These are phyloP conservation scores for Patella ulyssiponensis DNA, from an alignment of 2,888 invertebrate genomes.

Conservation along the genomic window DNA sequence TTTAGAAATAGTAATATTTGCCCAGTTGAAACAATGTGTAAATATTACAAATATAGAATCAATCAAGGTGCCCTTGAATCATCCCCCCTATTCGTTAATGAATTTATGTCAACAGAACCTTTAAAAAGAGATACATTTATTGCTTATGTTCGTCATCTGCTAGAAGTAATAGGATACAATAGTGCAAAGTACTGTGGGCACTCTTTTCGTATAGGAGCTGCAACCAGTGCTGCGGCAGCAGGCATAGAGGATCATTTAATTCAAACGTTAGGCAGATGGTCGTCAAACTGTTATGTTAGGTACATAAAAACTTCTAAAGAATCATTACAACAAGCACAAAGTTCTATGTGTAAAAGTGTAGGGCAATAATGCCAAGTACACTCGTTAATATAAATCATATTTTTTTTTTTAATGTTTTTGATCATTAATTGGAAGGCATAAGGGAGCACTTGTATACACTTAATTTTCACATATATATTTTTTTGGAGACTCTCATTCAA, in stretches of 20 bases:
- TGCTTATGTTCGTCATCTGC: background rate
- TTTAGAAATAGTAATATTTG: background rate
- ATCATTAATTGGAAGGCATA: too few species aligned
- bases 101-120: background rate
- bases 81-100: background rate
- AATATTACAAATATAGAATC: background rate
- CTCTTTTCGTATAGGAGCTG: conserved; percentile 19
- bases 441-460: too few species aligned
- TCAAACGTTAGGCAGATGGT: conserved; percentile 17
- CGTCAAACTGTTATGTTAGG: background rate
- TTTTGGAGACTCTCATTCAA: too few species aligned
- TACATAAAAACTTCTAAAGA: background rate
- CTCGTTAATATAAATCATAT: too few species aligned
- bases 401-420: too few species aligned
- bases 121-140: conserved; percentile 15
- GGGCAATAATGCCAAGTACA: too few species aligned
- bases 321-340: background rate
- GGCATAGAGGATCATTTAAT: conserved; percentile 19
- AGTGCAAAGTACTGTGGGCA: conserved; percentile 14
- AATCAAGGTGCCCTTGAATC: background rate
- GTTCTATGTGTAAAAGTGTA: background rate
- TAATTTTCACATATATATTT: too few species aligned
- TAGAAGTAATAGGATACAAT: background rate
- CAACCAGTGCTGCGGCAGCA: conserved; percentile 16
- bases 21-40: background rate